A percentile compares a stretch with the other conserved stretches of the same genome.
These are phyloP conservation scores for Aleiodes leptofemur DNA, from an alignment of 2,888 invertebrate genomes.

Conservation along the genomic window DNA sequence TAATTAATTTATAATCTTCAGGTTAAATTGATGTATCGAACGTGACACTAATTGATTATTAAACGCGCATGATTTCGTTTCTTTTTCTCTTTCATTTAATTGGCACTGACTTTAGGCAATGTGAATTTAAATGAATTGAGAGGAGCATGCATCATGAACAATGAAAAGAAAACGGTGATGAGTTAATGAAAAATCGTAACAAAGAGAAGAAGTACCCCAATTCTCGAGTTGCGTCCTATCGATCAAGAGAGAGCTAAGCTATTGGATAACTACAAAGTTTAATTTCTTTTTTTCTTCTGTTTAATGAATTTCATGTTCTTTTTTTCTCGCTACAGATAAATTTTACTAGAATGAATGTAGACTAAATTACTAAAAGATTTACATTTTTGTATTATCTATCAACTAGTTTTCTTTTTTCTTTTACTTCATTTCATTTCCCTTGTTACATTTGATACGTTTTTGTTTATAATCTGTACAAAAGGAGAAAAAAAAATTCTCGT, in stretches of 20 bases:
- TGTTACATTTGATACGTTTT: slow-evolving; percentile 55
- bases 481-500: not conserved
- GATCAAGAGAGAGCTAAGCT: slow-evolving; percentile 30
- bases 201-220: slow-evolving; percentile 20
- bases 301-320: slow-evolving; percentile 9
- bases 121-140: slow-evolving; percentile 9
- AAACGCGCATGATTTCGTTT: not conserved
- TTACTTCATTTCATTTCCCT: slow-evolving; percentile 49
- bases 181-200: slow-evolving; percentile 30
- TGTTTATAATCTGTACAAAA: slow-evolving; percentile 53
- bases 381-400: slow-evolving; percentile 29
- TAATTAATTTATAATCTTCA: too few relatives aligned
- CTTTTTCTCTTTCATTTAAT: not conserved
- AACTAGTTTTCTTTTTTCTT: slow-evolving; percentile 27
- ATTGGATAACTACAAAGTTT: slow-evolving; percentile 28
- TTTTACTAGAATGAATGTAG: slow-evolving; percentile 31
- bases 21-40: slow-evolving; percentile 43
- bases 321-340: not conserved
- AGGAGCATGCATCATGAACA: slow-evolving; percentile 3
- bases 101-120: slow-evolving; percentile 22
- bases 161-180: not conserved
- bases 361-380: slow-evolving; percentile 37
- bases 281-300: not conserved
- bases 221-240: slow-evolving; percentile 6
- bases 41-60: slow-evolving; percentile 45